phyloP scores from a whole-genome alignment of 2,113 vertebrate species.

The Periophthalmodon schlosseri region DNA sequence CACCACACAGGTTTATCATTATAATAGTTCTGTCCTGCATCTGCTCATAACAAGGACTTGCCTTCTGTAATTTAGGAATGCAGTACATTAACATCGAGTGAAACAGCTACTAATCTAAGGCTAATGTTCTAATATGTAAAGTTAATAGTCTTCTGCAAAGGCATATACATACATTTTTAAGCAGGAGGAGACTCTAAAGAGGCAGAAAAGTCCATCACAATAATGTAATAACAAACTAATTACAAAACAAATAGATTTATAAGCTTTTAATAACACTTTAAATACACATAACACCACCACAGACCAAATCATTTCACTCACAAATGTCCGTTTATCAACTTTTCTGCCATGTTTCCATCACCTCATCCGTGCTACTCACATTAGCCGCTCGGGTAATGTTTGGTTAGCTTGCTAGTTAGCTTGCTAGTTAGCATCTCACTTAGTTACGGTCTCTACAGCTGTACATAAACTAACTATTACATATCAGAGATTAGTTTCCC shows the following conservation, averaged over 20 bases:
- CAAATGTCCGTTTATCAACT: background rate
- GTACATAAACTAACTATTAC: background rate
- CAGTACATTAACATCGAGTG: no score
- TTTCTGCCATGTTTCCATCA: background rate
- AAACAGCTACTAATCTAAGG: no score
- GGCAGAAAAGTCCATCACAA: background rate
- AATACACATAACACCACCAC: background rate
- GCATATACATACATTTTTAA: background rate
- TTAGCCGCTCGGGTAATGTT: slow-evolving; percentile 1
- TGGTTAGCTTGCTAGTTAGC: slow-evolving; percentile 17
- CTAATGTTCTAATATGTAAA: no score
- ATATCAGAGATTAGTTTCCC: background rate
- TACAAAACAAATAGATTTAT: background rate
- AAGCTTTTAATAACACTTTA: background rate
- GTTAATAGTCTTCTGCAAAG: no score
- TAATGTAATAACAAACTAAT: background rate
- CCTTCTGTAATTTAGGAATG: no score
- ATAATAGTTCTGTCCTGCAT: no score
- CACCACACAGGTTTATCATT: no score
- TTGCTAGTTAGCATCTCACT: slow-evolving; percentile 6
- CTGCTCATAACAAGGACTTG: no score
- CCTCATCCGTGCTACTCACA: slow-evolving; percentile 3
- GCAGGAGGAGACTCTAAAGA: no score
- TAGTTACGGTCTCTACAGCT: background rate
- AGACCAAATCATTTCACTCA: background rate